Evolutionary conservation across 2,888 invertebrate genomes (phyloP).

Genomic region (Mellilla xanthometata): DNA sequence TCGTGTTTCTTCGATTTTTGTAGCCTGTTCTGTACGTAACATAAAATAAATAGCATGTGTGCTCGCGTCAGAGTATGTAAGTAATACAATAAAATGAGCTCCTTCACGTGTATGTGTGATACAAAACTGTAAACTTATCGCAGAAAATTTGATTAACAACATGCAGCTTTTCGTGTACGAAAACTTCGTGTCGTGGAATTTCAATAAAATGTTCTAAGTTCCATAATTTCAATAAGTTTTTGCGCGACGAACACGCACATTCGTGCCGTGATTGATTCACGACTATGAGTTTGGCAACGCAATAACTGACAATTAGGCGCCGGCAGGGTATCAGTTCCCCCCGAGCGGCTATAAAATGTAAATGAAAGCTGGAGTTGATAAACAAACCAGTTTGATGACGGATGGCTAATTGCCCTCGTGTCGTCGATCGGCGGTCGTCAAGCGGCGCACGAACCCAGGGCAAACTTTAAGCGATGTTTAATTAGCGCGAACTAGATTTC

Average conservation of each 20-base stretch:
- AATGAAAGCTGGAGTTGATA: slow-evolving; percentile 36
- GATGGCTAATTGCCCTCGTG: slow-evolving; percentile 37
- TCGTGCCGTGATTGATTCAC: slow-evolving; percentile 16
- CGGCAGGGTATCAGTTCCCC: slow-evolving; percentile 21
- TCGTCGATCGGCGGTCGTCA: slow-evolving; percentile 30
- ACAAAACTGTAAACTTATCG: too few species aligned
- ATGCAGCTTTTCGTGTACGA: not conserved
- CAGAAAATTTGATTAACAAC: not conserved
- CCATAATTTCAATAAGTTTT: slow-evolving; percentile 8
- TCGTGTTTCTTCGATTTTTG: too few species aligned
- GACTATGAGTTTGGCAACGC: slow-evolving; percentile 19
- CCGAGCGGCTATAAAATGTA: slow-evolving; percentile 31
- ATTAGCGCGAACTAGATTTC: slow-evolving; percentile 10
- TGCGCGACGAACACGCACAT: slow-evolving; percentile 6
- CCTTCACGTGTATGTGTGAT: too few species aligned
- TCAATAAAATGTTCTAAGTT: not conserved
- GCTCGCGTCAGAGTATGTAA: too few species aligned
- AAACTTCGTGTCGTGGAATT: not conserved
- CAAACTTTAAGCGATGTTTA: slow-evolving; percentile 21
- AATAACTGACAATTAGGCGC: slow-evolving; percentile 28
- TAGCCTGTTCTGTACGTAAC: too few species aligned
- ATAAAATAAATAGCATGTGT: too few species aligned
- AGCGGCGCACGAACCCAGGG: slow-evolving; percentile 26
- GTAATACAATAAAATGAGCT: too few species aligned
- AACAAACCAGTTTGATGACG: slow-evolving; percentile 33